These are phyloP conservation scores for Nymphalis urticae DNA, from an alignment of 2,888 invertebrate genomes.

Conservation along the genomic window DNA sequence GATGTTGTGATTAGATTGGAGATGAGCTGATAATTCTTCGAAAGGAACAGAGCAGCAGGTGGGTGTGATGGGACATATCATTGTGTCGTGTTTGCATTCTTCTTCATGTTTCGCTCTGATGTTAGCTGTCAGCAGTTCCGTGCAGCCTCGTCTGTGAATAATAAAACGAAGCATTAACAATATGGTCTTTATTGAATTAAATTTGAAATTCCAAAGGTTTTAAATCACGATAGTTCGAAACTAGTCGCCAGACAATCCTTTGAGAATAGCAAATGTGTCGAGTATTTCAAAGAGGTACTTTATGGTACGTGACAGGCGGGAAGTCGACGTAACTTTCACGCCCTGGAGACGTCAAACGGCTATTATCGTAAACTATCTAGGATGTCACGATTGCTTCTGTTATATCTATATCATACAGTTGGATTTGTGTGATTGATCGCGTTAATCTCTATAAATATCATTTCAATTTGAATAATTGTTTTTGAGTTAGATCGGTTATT, in stretches of 20 bases:
- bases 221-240: neutral
- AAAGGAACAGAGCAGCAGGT: constrained; percentile 72
- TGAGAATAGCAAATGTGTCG: constrained; percentile 18
- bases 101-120: constrained; percentile 73
- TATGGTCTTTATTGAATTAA: neutral
- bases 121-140: constrained; percentile 65
- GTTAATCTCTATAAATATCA: no score
- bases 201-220: neutral
- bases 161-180: constrained; percentile 29
- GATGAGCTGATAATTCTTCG: constrained; percentile 70
- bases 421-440: neutral
- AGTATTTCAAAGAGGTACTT: constrained; percentile 14
- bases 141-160: constrained; percentile 74
- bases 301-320: constrained; percentile 21
- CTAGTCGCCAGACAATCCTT: constrained; percentile 5
- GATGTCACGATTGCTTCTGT: constrained; percentile 14
- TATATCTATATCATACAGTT: neutral
- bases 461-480: no score
- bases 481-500: no score
- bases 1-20: constrained; percentile 69
- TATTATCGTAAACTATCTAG: constrained; percentile 20
- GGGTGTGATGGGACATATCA: constrained; percentile 73
- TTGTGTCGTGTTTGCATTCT: constrained; percentile 72
- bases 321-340: constrained; percentile 19
- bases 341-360: constrained; percentile 16